These are phyloP conservation scores for Prunella fulvescens DNA, from an alignment of 2,113 vertebrate species.

Conservation along the genomic window DNA sequence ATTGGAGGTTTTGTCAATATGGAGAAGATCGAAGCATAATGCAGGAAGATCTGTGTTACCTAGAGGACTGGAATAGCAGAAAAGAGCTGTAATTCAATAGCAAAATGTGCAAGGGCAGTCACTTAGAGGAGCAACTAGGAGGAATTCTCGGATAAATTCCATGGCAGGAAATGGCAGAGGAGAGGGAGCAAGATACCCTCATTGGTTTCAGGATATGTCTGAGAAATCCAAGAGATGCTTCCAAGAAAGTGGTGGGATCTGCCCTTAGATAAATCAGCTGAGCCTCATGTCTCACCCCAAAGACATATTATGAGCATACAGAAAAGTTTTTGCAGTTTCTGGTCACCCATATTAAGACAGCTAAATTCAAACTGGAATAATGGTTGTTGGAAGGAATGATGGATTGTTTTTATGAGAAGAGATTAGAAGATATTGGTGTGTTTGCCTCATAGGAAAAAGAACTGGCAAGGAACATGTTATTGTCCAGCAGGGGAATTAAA, in stretches of 20 bases:
- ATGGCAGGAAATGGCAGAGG: not conserved
- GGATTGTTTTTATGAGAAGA: not conserved
- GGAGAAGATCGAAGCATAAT: not conserved
- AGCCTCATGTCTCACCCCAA: not conserved
- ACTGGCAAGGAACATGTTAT: not conserved
- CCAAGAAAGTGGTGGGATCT: not conserved
- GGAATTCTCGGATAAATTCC: not conserved
- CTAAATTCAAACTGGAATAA: not conserved
- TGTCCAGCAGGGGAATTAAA: not conserved
- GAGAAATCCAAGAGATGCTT: not conserved
- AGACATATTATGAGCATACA: not conserved
- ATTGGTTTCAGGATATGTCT: not conserved
- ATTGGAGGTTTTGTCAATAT: conserved; percentile 25
- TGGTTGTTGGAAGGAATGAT: not conserved
- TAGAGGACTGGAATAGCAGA: not conserved
- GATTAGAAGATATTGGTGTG: not conserved
- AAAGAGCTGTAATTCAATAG: not conserved
- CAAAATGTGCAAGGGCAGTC: not conserved
- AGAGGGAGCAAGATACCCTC: not conserved
- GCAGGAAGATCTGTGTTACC: conserved; percentile 22
- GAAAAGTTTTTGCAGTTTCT: not conserved
- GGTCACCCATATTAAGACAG: not conserved
- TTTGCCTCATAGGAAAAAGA: not conserved
- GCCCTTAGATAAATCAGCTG: not conserved
- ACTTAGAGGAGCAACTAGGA: not conserved